Base-by-base conservation (phyloP, 1,140 invertebrate species). In the Goniozus legneri region DNA sequence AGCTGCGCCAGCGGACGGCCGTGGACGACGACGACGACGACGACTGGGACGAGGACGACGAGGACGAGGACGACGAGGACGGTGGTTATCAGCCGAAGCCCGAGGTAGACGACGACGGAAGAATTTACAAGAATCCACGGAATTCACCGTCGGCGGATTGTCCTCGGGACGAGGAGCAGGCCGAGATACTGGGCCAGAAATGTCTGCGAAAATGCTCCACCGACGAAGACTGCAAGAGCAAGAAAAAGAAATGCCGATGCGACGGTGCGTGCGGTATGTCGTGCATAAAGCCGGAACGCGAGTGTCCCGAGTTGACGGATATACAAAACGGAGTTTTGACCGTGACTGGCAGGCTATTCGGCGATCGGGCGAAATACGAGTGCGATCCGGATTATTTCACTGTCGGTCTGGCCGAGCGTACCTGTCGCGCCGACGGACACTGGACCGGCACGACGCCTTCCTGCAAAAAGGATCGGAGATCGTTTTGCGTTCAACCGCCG, bases 231-330 rank as follows among this genome's bases (percentile, higher is more conserved):
- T 98, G 96, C 74, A 96, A 95, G 71, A 96, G 92, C 65, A 89
- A 94, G 72, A 91, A 94, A 76, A 97, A 97, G 75, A 91, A 92
- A 64, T 98, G 96, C 67, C 79, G 96, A 35, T 98, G 96, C 69
- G 96, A 98, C 66, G 95, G 94, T 24, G 83, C 89, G 2, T 98
- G 96, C 67, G 96, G 95, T 16, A 88, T 95, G 83, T 95, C 92
- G 13, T 98, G 96, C 75, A 94, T 98, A 48, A 96, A 97, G 76
- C 92, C 92, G 35, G 91, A 95, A 66, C 80, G 89, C 7, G 90
- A 92, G 67, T 94, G 91, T 62, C 85, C 87, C 0, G 84, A 88
- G 43, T 71, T 92, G 16, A 79, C 82, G 2, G 81, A 84, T 16
- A 88, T 86, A 34, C 79, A 82, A 30, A 78, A 86, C 45, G 91